Conservation (phyloP, 2,113 vertebrate species). For the Myanophis thanlyinensis region DNA sequence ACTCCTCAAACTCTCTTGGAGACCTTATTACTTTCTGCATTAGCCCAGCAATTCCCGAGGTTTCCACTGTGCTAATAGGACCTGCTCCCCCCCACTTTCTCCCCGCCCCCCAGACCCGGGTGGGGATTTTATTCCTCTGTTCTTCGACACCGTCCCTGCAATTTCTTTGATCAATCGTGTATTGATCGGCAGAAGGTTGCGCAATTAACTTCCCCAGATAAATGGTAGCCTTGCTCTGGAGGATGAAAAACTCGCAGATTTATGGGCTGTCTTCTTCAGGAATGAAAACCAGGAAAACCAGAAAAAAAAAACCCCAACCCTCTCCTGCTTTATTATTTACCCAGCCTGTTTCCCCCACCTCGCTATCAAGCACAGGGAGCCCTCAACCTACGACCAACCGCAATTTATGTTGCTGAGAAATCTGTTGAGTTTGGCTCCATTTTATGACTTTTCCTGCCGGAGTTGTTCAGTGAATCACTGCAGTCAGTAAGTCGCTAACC, state of each 20-base stretch:
- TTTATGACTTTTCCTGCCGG: not conserved
- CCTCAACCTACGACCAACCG: not conserved
- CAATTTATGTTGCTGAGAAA: not conserved
- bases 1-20: not conserved
- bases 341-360: not conserved
- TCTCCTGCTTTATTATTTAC: not conserved
- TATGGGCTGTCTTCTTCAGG: not conserved
- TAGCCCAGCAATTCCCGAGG: not conserved
- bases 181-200: not conserved
- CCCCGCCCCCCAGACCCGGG: not conserved
- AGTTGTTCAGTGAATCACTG: not conserved
- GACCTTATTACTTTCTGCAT: not conserved
- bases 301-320: no score
- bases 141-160: not conserved
- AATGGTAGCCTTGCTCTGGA: not conserved
- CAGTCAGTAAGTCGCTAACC: not conserved
- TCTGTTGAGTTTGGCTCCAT: not conserved
- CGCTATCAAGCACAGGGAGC: not conserved
- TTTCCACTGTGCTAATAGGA: not conserved
- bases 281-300: not conserved
- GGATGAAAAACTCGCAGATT: not conserved
- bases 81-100: no score
- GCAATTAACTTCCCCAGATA: not conserved
- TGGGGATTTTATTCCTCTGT: not conserved
- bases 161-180: not conserved